Conservation (phyloP, 2,888 invertebrate species). For the Zaprionus bogoriensis region DNA sequence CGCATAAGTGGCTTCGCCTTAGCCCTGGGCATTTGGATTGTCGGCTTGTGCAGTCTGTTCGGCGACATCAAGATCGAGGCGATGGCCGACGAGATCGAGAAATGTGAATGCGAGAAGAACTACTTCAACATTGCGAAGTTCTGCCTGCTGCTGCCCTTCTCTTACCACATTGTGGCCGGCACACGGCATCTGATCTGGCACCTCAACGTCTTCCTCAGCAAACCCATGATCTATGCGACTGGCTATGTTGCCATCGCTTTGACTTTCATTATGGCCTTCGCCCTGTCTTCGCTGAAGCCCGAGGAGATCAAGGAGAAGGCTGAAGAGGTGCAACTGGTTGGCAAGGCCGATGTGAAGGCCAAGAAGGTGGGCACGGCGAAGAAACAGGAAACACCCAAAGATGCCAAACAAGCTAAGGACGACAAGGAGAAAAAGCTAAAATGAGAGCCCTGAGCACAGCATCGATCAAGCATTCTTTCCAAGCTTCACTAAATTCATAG, state of each 20-base stretch:
- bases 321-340: too few relatives aligned
- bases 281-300: conserved; percentile 7
- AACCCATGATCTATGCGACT: conserved; percentile 47
- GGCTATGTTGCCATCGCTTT: conserved; percentile 48
- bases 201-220: conserved; percentile 51
- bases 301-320: neutral
- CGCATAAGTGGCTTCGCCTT: conserved; percentile 43
- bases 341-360: too few relatives aligned
- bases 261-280: conserved; percentile 30
- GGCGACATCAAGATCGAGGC: conserved; percentile 29
- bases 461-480: too few relatives aligned
- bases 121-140: conserved; percentile 29
- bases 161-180: conserved; percentile 54
- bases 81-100: conserved; percentile 26
- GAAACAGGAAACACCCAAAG: too few relatives aligned
- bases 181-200: conserved; percentile 56
- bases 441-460: too few relatives aligned
- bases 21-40: conserved; percentile 38
- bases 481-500: too few relatives aligned
- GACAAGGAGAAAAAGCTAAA: too few relatives aligned
- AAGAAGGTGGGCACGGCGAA: too few relatives aligned
- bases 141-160: conserved; percentile 42
- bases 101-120: conserved; percentile 6
- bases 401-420: too few relatives aligned
- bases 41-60: conserved; percentile 40